Evolutionary conservation across 2,797 vertebrate genomes (phyloP).

Genomic region (Chelon auratus): DNA sequence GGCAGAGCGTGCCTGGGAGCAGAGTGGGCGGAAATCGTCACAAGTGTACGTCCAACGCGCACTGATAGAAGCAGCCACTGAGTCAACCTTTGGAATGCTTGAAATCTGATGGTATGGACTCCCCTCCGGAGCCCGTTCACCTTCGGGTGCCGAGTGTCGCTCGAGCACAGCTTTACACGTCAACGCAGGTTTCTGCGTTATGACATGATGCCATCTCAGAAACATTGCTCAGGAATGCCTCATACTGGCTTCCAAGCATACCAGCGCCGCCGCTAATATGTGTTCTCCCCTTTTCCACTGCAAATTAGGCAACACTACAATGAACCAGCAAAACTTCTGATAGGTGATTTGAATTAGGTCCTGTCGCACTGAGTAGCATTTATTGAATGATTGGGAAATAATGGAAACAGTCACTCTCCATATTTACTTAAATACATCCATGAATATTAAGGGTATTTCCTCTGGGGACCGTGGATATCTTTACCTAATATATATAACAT

Average conservation of each 20-base stretch:
- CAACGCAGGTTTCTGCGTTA: slow-evolving; percentile 59
- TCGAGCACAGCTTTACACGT: slow-evolving; percentile 52
- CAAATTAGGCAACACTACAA: slow-evolving; percentile 31
- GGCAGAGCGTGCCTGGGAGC: slow-evolving; percentile 36
- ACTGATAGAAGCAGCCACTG: slow-evolving; percentile 34
- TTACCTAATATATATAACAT: background rate
- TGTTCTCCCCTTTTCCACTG: slow-evolving; percentile 8
- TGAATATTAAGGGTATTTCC: background rate
- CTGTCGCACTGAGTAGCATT: background rate
- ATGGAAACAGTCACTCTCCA: background rate
- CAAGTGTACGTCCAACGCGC: slow-evolving; percentile 7
- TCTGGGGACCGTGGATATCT: background rate
- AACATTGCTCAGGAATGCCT: slow-evolving; percentile 64
- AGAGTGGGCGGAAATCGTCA: slow-evolving; percentile 35
- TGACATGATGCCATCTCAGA: slow-evolving; percentile 62
- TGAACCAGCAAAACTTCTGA: slow-evolving; percentile 14
- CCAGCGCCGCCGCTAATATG: slow-evolving; percentile 31
- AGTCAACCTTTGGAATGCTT: slow-evolving; percentile 49
- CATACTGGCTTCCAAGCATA: slow-evolving; percentile 48
- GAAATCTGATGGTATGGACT: slow-evolving; percentile 39
- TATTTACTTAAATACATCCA: background rate
- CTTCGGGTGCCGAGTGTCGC: slow-evolving; percentile 23
- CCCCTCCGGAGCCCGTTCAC: slow-evolving; percentile 32
- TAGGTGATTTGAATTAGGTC: background rate
- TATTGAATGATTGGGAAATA: background rate